Conservation (phyloP, 2,888 invertebrate genomes). For the Drosophila algonquin region DNA sequence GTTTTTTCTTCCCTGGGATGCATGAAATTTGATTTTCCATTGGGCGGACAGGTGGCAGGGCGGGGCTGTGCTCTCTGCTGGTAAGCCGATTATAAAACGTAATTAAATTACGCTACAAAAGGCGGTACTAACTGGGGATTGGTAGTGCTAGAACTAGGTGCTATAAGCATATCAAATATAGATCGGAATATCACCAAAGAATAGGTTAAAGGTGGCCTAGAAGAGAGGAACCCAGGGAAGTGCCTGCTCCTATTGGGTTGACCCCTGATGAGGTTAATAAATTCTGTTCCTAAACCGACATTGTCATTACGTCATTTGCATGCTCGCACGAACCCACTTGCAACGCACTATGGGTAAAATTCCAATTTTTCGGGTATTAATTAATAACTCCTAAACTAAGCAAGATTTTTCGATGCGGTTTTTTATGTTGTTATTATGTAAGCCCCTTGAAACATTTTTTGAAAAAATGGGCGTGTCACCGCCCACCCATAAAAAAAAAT, state of each 20-base stretch:
- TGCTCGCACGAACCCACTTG: conserved; percentile 16
- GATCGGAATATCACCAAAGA: too few species aligned
- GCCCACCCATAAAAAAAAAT: too few species aligned
- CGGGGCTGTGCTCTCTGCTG: not conserved
- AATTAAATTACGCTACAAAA: conserved; percentile 60
- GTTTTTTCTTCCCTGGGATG: conserved; percentile 8
- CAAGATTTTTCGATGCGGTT: too few species aligned
- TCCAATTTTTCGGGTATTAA: too few species aligned
- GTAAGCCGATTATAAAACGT: conserved; percentile 66
- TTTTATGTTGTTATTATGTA: too few species aligned
- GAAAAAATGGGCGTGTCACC: too few species aligned
- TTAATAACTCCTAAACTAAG: too few species aligned
- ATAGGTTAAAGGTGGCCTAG: too few species aligned
- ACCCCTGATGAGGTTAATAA: conserved; percentile 51
- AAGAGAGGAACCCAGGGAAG: too few species aligned
- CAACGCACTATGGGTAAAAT: too few species aligned
- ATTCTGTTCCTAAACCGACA: conserved; percentile 48
- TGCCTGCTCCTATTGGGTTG: not conserved
- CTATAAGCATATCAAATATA: too few species aligned
- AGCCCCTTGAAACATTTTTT: too few species aligned
- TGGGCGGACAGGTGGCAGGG: conserved; percentile 38
- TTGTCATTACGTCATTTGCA: conserved; percentile 64
- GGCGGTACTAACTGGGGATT: not conserved
- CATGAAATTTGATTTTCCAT: conserved; percentile 63
- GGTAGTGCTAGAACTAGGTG: not conserved